Evolutionary conservation across 1,140 invertebrate species (phyloP), one percentile per base, ranked within the genome.

Genomic region (Listronotus oregonensis): DNA sequence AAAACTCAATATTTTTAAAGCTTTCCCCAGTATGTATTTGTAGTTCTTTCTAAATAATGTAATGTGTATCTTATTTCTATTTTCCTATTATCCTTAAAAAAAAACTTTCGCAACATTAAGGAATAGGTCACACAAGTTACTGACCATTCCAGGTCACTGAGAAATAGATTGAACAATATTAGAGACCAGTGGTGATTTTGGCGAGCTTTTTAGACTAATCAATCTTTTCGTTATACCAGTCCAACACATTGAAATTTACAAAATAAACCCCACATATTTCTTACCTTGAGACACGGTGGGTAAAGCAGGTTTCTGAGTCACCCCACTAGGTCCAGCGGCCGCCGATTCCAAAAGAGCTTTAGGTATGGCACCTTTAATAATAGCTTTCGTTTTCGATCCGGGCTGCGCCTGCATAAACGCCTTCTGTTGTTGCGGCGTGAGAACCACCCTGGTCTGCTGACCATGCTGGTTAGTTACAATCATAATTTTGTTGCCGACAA

Each of bases 391-490:
- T 9, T 65, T 65, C 6, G 44, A 37, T 10, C 54, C 55, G 14
- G 31, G 21, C 27, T 57, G 63, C 12, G 42, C 56, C 3, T 55
- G 52, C 54, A 65, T 80, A n/a, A 85, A 64, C 59, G 82, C 77
- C 73, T 83, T 84, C 66, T 85, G 83, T 67, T 85, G 84, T 69
- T 83, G 82, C 3, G 85, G 81, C 34, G 83, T 85, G 12, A 86
- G 71, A 3, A 85, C 76, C 56, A 85, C 80, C 66, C 82, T 78
- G 27, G 82, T 82, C 62, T 85, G 83, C 21, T 81, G 77, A 39
- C 84, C 83, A 66, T 85, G 84, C 39, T 82, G 79, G 67, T 85
- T 84, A 0, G 84, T 86, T 27, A 86, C 80, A 37, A 86, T 84
- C 83, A 86, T 85, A 9, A 86, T 82, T 44, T 85, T 85, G 65